Evolutionary conservation across 2,113 vertebrate genomes (phyloP).

Genomic region (Brevimyrus niger): DNA sequence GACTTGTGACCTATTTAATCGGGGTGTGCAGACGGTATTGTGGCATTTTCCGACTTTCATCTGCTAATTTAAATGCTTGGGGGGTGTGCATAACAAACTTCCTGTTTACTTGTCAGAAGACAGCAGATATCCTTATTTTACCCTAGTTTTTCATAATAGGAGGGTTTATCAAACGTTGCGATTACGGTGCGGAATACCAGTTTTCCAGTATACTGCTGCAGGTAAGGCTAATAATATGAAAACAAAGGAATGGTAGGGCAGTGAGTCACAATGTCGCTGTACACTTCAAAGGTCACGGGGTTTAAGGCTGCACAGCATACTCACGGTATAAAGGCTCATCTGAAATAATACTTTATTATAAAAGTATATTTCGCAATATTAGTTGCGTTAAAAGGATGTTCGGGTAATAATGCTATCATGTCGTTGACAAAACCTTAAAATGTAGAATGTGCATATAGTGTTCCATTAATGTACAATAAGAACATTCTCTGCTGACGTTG

Average conservation of each 20-base stretch:
- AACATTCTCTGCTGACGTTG: neutral
- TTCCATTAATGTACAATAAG: neutral
- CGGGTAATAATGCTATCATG: neutral
- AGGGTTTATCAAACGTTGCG: neutral
- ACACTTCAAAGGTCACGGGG: neutral
- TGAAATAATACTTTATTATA: neutral
- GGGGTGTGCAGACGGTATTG: neutral
- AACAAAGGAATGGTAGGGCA: neutral
- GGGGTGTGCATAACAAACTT: neutral
- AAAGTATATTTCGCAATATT: neutral
- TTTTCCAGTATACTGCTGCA: neutral
- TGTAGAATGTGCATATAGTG: neutral
- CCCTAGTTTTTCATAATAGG: neutral
- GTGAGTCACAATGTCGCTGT: neutral
- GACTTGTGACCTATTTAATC: neutral
- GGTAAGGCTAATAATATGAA: neutral
- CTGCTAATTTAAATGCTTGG: neutral
- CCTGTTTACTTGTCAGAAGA: neutral
- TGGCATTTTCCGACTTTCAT: neutral
- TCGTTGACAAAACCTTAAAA: neutral
- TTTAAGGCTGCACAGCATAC: neutral
- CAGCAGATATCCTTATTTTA: neutral
- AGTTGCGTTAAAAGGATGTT: neutral
- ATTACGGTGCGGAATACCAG: neutral
- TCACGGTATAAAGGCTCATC: neutral